phyloP scores from a whole-genome alignment of 1,140 invertebrate species.

The Zaprionus ghesquierei region DNA sequence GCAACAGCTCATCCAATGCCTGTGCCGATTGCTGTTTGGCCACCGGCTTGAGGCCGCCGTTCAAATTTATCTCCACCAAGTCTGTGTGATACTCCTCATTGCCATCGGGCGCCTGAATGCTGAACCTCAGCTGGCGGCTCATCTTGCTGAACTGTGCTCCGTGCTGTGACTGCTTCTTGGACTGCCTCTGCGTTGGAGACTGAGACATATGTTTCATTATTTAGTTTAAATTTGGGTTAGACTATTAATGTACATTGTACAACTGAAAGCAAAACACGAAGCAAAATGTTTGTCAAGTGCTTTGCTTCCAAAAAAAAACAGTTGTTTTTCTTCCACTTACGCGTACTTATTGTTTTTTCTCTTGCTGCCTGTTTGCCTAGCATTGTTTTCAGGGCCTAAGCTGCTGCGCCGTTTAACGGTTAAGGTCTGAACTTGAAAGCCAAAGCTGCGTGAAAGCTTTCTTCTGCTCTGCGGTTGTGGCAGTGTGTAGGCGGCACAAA shows the following conservation, averaged over 20 bases:
- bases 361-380: slow-evolving; percentile 51
- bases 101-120: slow-evolving; percentile 35
- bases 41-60: slow-evolving; percentile 24
- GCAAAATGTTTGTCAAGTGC: slow-evolving; percentile 45
- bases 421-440: slow-evolving; percentile 7
- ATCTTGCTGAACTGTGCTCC: slow-evolving; percentile 46
- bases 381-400: slow-evolving; percentile 71
- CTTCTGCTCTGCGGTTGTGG: background rate
- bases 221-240: slow-evolving; percentile 71
- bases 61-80: slow-evolving; percentile 66
- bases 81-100: slow-evolving; percentile 41
- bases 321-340: slow-evolving; percentile 44
- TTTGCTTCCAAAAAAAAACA: slow-evolving; percentile 50
- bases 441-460: slow-evolving; percentile 38
- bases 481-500: background rate
- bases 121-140: slow-evolving; percentile 68
- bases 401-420: slow-evolving; percentile 27
- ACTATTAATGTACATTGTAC: slow-evolving; percentile 44
- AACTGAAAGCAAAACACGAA: slow-evolving; percentile 35
- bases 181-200: background rate
- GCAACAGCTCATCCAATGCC: slow-evolving; percentile 49
- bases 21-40: slow-evolving; percentile 59
- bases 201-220: slow-evolving; percentile 44
- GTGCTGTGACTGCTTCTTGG: background rate
- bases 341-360: slow-evolving; percentile 12